Base-by-base conservation (phyloP, 2,797 vertebrate species). In the Rhynchotus rufescens region DNA sequence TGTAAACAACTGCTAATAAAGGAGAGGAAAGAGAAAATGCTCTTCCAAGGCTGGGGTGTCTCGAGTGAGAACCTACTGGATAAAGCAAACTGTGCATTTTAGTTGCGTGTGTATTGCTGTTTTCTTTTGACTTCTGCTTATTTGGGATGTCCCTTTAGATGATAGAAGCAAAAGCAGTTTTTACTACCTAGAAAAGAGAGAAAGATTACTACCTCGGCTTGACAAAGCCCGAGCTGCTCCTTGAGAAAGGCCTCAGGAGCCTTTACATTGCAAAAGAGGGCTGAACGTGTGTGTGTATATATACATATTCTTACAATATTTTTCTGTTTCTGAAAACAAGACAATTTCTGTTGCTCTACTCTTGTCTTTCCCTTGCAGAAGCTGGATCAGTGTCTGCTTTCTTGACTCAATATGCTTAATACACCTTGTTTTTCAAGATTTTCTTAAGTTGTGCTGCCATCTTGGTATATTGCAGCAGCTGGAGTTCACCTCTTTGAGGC, bases 311-410 rank as follows among this genome's bases (percentile, higher is more conserved):
- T 67, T 0, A 2, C 15, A 36, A 17, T 6, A 75, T 80, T 71
- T 78, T 65, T 74, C 45, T 47, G 6, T 20, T 81, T 88, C 13
- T 73, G 40, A 49, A 30, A 83, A 45, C 6, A 26, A 30, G 49
- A 40, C 1, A 4, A 45, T 68, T 61, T 36, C 2, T 62, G 47
- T 52, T 9, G 8, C 16, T 64, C 13, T 30, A 49, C 26, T 47
- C 30, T 64, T 71, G 4, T 77, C 42, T 72, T 68, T 80, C 15
- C 15, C 12, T 82, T 67, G 44, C 23, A 69, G 51, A 8, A 62
- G 4, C 5, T 52, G 4, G 4, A n/a, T 21, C 51, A 3, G 3
- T 72, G 12, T 2, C 2, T 34, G 11, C 6, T 17, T 42, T 34
- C 12, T 8, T 47, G 26, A 71, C 10, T 51, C 12, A 59, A 68